These are phyloP conservation scores for Nemotelus pantherinus DNA, from an alignment of 2,888 invertebrate genomes.

Conservation along the genomic window DNA sequence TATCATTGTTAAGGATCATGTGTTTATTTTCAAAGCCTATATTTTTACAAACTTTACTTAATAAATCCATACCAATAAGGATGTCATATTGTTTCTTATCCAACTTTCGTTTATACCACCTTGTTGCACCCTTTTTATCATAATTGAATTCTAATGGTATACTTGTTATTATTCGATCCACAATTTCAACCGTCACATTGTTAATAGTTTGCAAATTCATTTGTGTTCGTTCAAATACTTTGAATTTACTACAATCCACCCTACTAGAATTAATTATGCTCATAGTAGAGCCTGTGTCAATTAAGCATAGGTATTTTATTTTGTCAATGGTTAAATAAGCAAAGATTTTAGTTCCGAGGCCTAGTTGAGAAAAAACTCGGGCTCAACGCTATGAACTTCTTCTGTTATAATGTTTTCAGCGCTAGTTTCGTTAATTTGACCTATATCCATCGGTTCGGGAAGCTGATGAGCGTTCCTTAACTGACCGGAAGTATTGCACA, in stretches of 20 bases:
- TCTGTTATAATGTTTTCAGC: background rate
- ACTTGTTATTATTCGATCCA: conserved; percentile 1
- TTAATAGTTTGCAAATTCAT: conserved; percentile 9
- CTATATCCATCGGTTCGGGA: conserved; percentile 16
- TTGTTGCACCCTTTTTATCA: background rate
- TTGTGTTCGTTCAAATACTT: conserved; percentile 18
- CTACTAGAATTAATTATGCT: background rate
- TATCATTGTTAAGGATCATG: background rate
- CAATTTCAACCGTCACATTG: conserved; percentile 16
- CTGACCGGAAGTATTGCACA: background rate
- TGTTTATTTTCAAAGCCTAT: background rate
- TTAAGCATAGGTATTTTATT: background rate
- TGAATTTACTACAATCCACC: conserved; percentile 18
- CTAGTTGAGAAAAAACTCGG: conserved; percentile 28
- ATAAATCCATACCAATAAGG: background rate
- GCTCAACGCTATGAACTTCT: conserved; percentile 7
- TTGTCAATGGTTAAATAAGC: background rate
- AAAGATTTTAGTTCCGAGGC: conserved; percentile 19
- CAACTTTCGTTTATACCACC: background rate
- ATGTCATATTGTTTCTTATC: background rate
- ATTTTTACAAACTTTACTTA: background rate
- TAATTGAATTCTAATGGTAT: background rate
- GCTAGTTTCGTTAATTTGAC: background rate
- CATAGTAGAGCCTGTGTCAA: background rate
- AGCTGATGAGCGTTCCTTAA: conserved; percentile 4